These are phyloP conservation scores for Pollenia amentaria DNA, from an alignment of 2,888 invertebrate species.

Conservation along the genomic window DNA sequence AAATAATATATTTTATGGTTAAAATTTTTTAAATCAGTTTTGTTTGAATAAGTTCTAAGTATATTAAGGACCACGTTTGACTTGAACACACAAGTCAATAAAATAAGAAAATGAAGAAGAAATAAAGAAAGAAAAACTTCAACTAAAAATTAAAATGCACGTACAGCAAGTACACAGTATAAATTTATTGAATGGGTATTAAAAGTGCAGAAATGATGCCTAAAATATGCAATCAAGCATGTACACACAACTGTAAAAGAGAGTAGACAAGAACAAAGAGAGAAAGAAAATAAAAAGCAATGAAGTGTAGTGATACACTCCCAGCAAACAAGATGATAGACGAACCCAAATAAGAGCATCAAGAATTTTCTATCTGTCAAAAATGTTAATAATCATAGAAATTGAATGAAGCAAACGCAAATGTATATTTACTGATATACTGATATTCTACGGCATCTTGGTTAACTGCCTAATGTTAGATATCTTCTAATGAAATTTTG, in stretches of 20 bases:
- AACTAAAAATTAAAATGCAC: slow-evolving; percentile 51
- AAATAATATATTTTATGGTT: not conserved
- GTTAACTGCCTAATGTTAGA: too few relatives aligned
- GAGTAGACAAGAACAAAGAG: not conserved
- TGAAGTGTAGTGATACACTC: not conserved
- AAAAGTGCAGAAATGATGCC: slow-evolving; percentile 58
- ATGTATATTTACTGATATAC: too few relatives aligned
- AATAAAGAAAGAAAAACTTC: not conserved
- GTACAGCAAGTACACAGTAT: slow-evolving; percentile 1
- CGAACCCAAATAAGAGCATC: too few relatives aligned
- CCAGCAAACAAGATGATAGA: too few relatives aligned
- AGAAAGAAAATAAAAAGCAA: not conserved
- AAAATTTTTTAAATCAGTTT: not conserved
- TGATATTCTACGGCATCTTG: too few relatives aligned
- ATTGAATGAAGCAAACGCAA: too few relatives aligned
- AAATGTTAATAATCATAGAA: too few relatives aligned
- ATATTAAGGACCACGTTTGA: slow-evolving; percentile 37
- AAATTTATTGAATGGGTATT: not conserved
- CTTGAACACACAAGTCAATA: slow-evolving; percentile 46
- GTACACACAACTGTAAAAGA: not conserved
- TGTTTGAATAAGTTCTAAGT: slow-evolving; percentile 3
- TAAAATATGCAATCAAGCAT: slow-evolving; percentile 63
- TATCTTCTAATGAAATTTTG: too few relatives aligned
- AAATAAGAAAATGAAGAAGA: slow-evolving; percentile 32
- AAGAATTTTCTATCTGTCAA: too few relatives aligned